Evolutionary conservation across 1,140 invertebrate species (phyloP).

Genomic region (Plectrocnemia conspersa): DNA sequence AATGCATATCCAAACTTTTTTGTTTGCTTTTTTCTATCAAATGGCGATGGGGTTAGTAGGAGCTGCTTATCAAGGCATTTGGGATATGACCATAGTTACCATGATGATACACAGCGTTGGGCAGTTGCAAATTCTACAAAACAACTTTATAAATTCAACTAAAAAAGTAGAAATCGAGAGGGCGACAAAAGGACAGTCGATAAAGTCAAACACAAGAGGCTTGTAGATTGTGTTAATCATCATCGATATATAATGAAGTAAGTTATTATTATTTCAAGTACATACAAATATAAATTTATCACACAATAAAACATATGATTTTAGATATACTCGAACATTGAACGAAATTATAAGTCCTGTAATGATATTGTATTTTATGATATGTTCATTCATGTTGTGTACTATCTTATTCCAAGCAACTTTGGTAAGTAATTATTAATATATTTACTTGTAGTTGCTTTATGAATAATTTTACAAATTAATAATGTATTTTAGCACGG

Average conservation of each 20-base stretch:
- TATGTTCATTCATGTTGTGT: slow-evolving; percentile 39
- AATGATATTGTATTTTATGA: slow-evolving; percentile 41
- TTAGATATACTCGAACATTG: slow-evolving; percentile 36
- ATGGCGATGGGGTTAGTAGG: slow-evolving; percentile 30
- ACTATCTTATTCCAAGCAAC: slow-evolving; percentile 40
- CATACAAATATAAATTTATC: too few relatives aligned
- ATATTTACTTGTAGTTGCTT: slow-evolving; percentile 1
- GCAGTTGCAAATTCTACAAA: slow-evolving; percentile 33
- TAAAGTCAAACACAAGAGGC: slow-evolving; percentile 13
- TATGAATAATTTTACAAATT: too few relatives aligned
- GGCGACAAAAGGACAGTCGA: too few relatives aligned
- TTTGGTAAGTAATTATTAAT: slow-evolving; percentile 32
- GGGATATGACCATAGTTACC: slow-evolving; percentile 31
- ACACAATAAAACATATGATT: too few relatives aligned
- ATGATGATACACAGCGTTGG: slow-evolving; percentile 35
- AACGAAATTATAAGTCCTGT: slow-evolving; percentile 37
- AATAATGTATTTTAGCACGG: slow-evolving; percentile 38
- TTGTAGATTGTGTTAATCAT: slow-evolving; percentile 34
- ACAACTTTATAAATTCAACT: slow-evolving; percentile 23
- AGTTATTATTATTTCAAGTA: slow-evolving; percentile 16
- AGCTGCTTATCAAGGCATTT: slow-evolving; percentile 30
- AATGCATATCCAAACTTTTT: slow-evolving; percentile 23
- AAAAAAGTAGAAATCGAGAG: too few relatives aligned
- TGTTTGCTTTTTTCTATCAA: slow-evolving; percentile 30
- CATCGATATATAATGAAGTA: slow-evolving; percentile 30